These are phyloP conservation scores for Platycnemis pennipes DNA, from an alignment of 2,888 invertebrate species.

Conservation along the genomic window DNA sequence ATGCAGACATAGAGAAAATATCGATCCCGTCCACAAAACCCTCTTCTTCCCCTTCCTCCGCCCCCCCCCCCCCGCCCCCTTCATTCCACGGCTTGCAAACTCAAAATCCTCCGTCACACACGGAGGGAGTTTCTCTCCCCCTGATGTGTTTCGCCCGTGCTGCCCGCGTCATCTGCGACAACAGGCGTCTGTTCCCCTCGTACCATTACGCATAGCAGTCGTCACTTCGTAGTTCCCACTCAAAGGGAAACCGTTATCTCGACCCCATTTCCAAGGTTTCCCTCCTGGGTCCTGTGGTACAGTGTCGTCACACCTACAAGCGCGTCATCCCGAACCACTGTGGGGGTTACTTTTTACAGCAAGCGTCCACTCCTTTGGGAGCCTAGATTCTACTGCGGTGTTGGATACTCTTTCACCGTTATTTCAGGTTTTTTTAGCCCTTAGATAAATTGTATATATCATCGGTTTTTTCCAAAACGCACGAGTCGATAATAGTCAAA, in stretches of 20 bases:
- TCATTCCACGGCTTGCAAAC: background rate
- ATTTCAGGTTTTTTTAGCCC: background rate
- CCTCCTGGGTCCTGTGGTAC: background rate
- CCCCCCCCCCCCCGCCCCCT: background rate
- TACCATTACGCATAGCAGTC: background rate
- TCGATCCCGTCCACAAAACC: background rate
- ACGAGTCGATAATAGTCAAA: too few relatives aligned
- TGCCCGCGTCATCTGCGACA: constrained; percentile 8
- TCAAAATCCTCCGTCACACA: too few relatives aligned
- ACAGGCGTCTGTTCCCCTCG: background rate
- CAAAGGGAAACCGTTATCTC: constrained; percentile 36
- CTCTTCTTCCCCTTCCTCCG: background rate
- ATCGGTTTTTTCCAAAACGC: too few relatives aligned
- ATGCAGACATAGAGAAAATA: background rate
- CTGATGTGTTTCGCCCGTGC: background rate
- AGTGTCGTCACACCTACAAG: background rate
- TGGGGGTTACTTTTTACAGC: background rate
- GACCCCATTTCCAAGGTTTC: constrained; percentile 1
- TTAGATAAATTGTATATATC: too few relatives aligned
- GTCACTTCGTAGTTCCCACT: background rate
- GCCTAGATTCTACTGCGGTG: background rate
- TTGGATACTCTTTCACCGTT: background rate
- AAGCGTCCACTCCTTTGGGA: background rate
- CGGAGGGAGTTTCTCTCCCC: too few relatives aligned
- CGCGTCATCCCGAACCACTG: background rate